phyloP scores from a whole-genome alignment of 2,113 vertebrate genomes.

The Pleuronectes platessa region DNA sequence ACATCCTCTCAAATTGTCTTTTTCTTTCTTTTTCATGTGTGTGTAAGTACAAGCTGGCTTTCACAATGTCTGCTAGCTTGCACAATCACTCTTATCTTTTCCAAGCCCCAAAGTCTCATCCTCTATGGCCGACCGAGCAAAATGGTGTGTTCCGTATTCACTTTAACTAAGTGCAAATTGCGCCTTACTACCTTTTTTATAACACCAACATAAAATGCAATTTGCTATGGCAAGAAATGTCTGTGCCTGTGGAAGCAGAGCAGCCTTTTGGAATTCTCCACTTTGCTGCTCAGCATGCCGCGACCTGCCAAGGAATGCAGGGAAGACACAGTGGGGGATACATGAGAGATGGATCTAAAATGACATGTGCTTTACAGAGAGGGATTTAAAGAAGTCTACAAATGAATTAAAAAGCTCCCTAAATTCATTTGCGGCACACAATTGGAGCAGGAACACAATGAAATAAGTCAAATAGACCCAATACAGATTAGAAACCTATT shows the following conservation, averaged over 20 bases:
- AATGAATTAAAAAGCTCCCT: background rate
- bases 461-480: background rate
- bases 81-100: background rate
- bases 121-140: background rate
- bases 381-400: background rate
- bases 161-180: background rate
- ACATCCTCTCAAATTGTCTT: slow-evolving; percentile 54
- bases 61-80: slow-evolving; percentile 26
- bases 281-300: slow-evolving; percentile 63
- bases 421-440: background rate
- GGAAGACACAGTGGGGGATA: slow-evolving; percentile 24
- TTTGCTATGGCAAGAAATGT: slow-evolving; percentile 20
- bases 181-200: background rate
- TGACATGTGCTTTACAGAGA: background rate
- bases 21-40: background rate
- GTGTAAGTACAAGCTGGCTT: background rate
- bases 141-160: background rate
- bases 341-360: background rate
- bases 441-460: too few relatives aligned
- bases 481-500: background rate
- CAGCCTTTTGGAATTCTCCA: slow-evolving; percentile 48
- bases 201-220: slow-evolving; percentile 14
- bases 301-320: slow-evolving; percentile 78
- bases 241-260: slow-evolving; percentile 39
- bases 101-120: background rate